These are phyloP conservation scores for Nasonia oneida DNA, from an alignment of 2,888 invertebrate genomes.

Conservation along the genomic window DNA sequence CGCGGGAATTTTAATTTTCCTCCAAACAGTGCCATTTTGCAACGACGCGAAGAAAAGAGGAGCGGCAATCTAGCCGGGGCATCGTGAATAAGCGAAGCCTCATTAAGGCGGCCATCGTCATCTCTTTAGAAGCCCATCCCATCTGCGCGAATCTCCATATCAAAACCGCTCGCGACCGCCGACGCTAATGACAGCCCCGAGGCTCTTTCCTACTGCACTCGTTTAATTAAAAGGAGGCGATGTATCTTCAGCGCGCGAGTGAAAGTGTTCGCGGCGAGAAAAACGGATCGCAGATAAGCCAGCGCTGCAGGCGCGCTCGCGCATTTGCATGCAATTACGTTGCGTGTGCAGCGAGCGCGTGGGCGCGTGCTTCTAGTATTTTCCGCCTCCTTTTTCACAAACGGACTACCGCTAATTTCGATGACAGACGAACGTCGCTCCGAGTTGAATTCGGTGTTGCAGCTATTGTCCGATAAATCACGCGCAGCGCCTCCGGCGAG, in stretches of 20 bases:
- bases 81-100: neutral
- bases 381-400: neutral
- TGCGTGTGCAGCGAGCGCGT: constrained; percentile 62
- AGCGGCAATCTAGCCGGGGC: neutral
- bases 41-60: neutral
- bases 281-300: constrained; percentile 74
- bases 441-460: neutral
- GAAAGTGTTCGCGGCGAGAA: constrained; percentile 68
- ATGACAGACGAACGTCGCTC: neutral
- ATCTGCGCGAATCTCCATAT: neutral
- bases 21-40: neutral
- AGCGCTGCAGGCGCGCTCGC: constrained; percentile 33
- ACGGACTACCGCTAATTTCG: neutral
- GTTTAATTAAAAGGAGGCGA: constrained; percentile 48
- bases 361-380: constrained; percentile 13
- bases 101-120: neutral
- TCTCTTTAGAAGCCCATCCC: constrained; percentile 7
- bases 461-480: neutral
- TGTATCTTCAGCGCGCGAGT: neutral
- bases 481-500: neutral
- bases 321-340: constrained; percentile 75
- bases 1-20: neutral
- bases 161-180: neutral
- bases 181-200: constrained; percentile 12
- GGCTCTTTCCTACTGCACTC: constrained; percentile 11